phyloP scores from a whole-genome alignment of 2,888 invertebrate genomes.

The Andricus quercusramuli region DNA sequence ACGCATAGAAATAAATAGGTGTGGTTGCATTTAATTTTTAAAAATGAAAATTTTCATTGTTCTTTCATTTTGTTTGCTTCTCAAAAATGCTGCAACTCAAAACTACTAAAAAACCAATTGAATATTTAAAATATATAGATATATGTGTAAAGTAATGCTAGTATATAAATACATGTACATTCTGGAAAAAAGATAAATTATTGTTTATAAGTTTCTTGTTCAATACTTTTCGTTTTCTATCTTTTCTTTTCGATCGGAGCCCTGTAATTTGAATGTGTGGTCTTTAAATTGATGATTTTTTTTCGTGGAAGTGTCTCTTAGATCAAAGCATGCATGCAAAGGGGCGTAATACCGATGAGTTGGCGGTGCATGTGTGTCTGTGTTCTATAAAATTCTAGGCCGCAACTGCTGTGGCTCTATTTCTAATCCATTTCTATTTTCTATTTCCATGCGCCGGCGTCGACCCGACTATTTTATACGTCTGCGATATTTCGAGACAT shows the following conservation, averaged over 20 bases:
- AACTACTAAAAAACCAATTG: too few relatives aligned
- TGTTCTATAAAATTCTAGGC: constrained; percentile 69
- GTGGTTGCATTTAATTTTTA: too few relatives aligned
- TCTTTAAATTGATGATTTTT: background rate
- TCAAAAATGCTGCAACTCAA: too few relatives aligned
- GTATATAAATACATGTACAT: too few relatives aligned
- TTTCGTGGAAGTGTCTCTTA: background rate
- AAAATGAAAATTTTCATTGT: too few relatives aligned
- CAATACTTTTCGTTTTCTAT: too few relatives aligned
- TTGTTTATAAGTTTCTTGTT: too few relatives aligned
- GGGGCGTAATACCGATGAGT: constrained; percentile 47
- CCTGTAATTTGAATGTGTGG: background rate
- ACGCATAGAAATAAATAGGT: too few relatives aligned
- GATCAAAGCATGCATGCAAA: constrained; percentile 1
- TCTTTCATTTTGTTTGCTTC: too few relatives aligned
- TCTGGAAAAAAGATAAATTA: too few relatives aligned
- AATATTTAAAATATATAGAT: too few relatives aligned
- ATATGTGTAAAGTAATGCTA: too few relatives aligned
- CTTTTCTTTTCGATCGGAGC: background rate
- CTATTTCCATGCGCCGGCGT: constrained; percentile 70
- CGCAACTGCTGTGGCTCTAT: constrained; percentile 69
- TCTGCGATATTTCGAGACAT: constrained; percentile 75
- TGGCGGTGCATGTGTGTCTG: constrained; percentile 59
- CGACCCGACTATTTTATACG: constrained; percentile 74
- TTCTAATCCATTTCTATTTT: constrained; percentile 72